Evolutionary conservation across 1,140 invertebrate species (phyloP), one percentile per base, ranked within the genome.

Genomic region (Hermetia illucens): DNA sequence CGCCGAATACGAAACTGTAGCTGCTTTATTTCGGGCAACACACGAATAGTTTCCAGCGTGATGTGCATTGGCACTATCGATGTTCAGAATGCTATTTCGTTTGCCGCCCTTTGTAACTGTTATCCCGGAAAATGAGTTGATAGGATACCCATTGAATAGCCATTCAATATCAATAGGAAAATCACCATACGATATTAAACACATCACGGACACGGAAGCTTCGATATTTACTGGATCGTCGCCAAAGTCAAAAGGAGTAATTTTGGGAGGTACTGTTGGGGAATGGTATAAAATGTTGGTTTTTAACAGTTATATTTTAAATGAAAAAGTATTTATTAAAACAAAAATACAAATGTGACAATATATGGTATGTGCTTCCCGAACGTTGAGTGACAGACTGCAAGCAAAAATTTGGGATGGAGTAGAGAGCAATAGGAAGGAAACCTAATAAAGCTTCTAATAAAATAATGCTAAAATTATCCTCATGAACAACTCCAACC

Each of bases 21-120:
- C 79, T 25, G 78, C 80, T 30, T 61, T 62, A 60, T 90, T 91
- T 45, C 70, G 75, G 13, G 82, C 86, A 15, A 70, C 68, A 51
- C 83, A 85, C 16, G 77, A 81, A 48, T 82, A 84, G 54, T 82
- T 79, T 27, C 82, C 82, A 44, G 72, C 73, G 60, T 82, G 76
- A 41, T 70, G 66, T 39, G 77, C 74, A 51, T 71, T 72, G 3
- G 81, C 77, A n/a, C 77, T 74, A 44, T 82, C 77, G 42, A 86
- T 83, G 15, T 74, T 78, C 39, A 85, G 62, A 19, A 81, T 74
- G 47, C 78, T 85, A 46, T 80, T 68, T 61, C 77, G 72, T 63
- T 87, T 74, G 64, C 86, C 70, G 53, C 74, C 71, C 71, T 79
- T 71, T 41, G 71, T 67, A 48, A 83, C 67, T 40, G 65, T 68